phyloP scores from a whole-genome alignment of 2,888 invertebrate species.

The Fragum whitleyi region DNA sequence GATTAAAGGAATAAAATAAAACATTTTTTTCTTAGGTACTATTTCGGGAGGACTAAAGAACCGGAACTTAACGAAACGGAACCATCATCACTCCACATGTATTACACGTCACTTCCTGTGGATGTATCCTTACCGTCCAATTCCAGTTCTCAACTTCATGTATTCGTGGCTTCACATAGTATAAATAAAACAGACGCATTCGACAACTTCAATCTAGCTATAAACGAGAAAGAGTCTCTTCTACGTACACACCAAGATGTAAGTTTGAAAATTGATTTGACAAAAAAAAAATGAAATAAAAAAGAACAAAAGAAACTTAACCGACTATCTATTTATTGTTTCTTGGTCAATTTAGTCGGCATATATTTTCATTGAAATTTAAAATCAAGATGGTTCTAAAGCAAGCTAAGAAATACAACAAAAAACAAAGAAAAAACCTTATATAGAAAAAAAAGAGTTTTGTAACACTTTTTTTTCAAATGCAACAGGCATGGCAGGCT shows the following conservation, averaged over 20 bases:
- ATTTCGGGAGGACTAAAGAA: conserved; percentile 36
- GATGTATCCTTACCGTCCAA: conserved; percentile 19
- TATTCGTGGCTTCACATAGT: conserved; percentile 58
- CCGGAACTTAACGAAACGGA: conserved; percentile 51
- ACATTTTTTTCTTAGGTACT: conserved; percentile 44
- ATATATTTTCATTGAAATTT: too few species aligned
- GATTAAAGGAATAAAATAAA: too few species aligned
- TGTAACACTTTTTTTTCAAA: too few species aligned
- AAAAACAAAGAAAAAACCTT: too few species aligned
- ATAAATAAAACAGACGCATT: conserved; percentile 45
- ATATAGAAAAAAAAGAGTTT: too few species aligned
- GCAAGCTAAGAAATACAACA: too few species aligned
- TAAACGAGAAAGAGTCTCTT: background rate
- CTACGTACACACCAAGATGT: conserved; percentile 27
- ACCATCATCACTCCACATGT: conserved; percentile 50
- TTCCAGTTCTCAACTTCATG: conserved; percentile 1
- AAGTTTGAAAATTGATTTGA: background rate
- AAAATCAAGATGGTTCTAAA: too few species aligned
- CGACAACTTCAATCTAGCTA: conserved; percentile 27
- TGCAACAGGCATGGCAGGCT: conserved; percentile 37
- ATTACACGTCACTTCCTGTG: conserved; percentile 42
- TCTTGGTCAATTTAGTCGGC: too few species aligned
- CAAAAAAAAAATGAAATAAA: too few species aligned
- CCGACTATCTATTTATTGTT: too few species aligned
- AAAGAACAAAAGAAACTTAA: too few species aligned